Evolutionary conservation across 2,113 vertebrate genomes (phyloP), one percentile per base, ranked within the genome.

Genomic region (Eulemur macaco): DNA sequence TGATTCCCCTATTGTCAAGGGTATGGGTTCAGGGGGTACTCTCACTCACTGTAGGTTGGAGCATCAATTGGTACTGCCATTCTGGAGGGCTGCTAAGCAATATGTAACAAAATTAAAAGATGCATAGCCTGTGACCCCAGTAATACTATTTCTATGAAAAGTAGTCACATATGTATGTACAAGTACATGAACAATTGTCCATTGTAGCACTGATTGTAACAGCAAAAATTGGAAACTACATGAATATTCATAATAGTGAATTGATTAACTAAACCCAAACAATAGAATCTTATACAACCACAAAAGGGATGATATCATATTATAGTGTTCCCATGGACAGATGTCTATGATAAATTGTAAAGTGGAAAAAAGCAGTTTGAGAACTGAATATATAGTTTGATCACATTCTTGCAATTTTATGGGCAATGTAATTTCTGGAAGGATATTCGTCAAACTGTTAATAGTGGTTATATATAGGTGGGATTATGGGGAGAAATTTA

Each of bases 231-330:
- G 34, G 45, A 91, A 94, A 93, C 66, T 78, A 88, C 7, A 66
- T 17, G 39, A 80, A 60, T 95, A 94, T 77, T 71, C 74, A 82
- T 95, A 50, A 81, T 47, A 66, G 37, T 85, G 60, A 94, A 95
- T 78, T n/a, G 76, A 74, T 91, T 34, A 91, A 93, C 56, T 76
- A 83, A 86, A 95, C 37, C 15, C 37, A 87, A 94, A 89, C 77
- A 91, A 50, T 95, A 68, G 47, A 85, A 93, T 91, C 52, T 83
- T 91, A 86, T 23, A 86, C 93, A 88, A 78, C 52, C 81, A 78
- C 25, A 31, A 97, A 95, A 96, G 60, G 52, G 78, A 82, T 82
- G 58, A 94, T 73, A 17, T 69, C 77, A 77, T n/a, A 69, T 81
- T 90, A 42, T 77, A 73, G 68, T 73, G 54, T 77, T 91, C 42